Evolutionary conservation across 2,888 invertebrate species (phyloP).

Genomic region (Meliscaeva auricollis): DNA sequence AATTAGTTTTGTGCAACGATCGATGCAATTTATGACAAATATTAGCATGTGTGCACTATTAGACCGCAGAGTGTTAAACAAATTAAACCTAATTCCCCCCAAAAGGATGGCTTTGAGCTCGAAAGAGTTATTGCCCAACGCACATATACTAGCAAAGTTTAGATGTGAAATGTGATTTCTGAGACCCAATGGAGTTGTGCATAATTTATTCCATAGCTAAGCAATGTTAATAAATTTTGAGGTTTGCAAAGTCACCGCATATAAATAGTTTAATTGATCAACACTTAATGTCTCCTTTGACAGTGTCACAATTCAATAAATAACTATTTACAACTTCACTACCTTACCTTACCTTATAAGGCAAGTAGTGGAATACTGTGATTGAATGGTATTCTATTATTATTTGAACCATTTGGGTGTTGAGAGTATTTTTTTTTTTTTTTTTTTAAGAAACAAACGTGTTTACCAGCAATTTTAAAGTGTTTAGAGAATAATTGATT

Average conservation of each 20-base stretch:
- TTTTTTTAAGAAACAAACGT: neutral
- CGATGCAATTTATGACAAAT: conserved; percentile 65
- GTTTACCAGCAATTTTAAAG: neutral
- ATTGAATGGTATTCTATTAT: neutral
- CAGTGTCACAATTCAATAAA: conserved; percentile 22
- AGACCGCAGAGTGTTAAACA: conserved; percentile 36
- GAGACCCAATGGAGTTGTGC: conserved; percentile 5
- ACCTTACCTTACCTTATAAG: neutral
- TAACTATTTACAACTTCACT: conserved; percentile 1
- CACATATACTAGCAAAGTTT: neutral
- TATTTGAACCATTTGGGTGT: neutral
- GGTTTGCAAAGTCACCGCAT: conserved; percentile 8
- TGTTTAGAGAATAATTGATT: neutral
- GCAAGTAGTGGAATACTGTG: neutral
- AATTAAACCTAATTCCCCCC: conserved; percentile 27
- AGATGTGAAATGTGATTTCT: conserved; percentile 14
- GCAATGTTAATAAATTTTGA: neutral
- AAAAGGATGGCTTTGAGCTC: conserved; percentile 26
- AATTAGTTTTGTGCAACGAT: conserved; percentile 51
- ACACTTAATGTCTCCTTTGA: conserved; percentile 7
- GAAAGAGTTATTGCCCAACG: conserved; percentile 32
- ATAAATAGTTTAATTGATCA: conserved; percentile 28
- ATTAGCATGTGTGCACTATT: conserved; percentile 47
- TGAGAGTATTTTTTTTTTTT: no score
- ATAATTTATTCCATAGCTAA: conserved; percentile 42